Evolutionary conservation across 2,888 invertebrate genomes (phyloP).

Genomic region (Ormia ochracea): DNA sequence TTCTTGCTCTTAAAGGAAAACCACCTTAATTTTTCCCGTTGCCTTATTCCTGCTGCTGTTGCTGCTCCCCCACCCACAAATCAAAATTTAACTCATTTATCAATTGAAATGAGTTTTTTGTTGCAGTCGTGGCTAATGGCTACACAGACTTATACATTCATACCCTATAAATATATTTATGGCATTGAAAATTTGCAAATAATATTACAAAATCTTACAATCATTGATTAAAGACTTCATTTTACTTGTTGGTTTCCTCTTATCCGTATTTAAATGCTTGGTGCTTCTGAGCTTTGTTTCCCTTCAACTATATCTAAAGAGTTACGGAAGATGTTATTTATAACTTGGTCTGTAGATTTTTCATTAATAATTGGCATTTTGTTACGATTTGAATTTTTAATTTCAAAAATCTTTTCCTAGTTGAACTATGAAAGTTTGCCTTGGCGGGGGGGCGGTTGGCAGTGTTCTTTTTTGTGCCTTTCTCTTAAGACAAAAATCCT

Average conservation of each 20-base stretch:
- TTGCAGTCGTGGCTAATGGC: not conserved
- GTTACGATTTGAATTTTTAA: slow-evolving; percentile 58
- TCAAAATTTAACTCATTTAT: slow-evolving; percentile 26
- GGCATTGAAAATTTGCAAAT: slow-evolving; percentile 41
- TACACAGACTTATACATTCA: slow-evolving; percentile 36
- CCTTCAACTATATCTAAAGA: not conserved
- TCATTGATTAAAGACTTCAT: slow-evolving; percentile 70
- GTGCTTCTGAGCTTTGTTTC: not conserved
- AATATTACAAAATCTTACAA: slow-evolving; percentile 59
- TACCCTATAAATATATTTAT: not conserved
- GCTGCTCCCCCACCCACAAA: not conserved
- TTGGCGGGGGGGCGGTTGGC: too few relatives aligned
- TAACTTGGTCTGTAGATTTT: slow-evolving; percentile 33
- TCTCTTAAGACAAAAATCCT: slow-evolving; percentile 23
- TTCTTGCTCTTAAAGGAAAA: slow-evolving; percentile 9
- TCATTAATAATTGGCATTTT: slow-evolving; percentile 60
- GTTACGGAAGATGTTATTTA: slow-evolving; percentile 11
- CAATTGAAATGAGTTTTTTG: slow-evolving; percentile 35
- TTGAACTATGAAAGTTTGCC: not conserved
- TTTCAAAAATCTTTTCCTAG: not conserved
- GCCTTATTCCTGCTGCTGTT: not conserved
- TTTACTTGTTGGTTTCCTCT: slow-evolving; percentile 1
- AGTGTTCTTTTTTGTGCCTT: not conserved
- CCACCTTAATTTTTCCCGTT: not conserved
- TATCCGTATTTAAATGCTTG: not conserved